Base-by-base conservation (phyloP, 1,140 invertebrate species). In the Drosophila athabasca region DNA sequence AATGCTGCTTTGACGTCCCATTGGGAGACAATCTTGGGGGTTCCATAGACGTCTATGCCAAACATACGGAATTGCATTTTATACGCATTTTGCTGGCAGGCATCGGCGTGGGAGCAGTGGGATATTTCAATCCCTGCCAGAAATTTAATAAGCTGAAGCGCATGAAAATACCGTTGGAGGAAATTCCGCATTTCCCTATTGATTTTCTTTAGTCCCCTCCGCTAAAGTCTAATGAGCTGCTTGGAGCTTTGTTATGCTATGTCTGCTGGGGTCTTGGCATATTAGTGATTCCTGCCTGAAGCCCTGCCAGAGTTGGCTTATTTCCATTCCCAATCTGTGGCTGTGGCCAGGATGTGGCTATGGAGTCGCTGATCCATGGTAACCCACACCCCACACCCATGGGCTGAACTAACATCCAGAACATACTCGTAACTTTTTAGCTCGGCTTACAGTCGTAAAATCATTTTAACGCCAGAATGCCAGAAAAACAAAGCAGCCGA, bases 81-180 rank as follows among this genome's bases (percentile, higher is more conserved):
- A 79, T 54, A 70, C 54, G 60, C 39, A 43, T 79, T 53, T 79
- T 55, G 45, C 48, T 48, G 43, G 15, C 43, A 26, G 52, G 39
- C 24, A 57, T 6, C 44, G 48, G 48, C 31, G 24, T 41, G n/a
- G 44, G 54, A 55, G n/a, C 22, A 11, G 8, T 17, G 19, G 66
- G 29, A 9, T 6, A 44, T 49, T 48, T 49, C 54, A 76, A 70
- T 62, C 74, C 57, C 51, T 49, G 53, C 22, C 53, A 50, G 60
- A 62, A 46, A 75, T 84, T 79, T 79, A 79, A 79, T 75, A 79
- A 66, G 49, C 57, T 31, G 24, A 49, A 26, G 43, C 60, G 49
- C 11, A 26, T 26, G 44, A 45, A 62, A 72, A 76, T 74, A 15
- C 65, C 62, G 31, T 41, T 26, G 50, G 17, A 13, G 6, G 5